Conservation (phyloP, 2,797 vertebrate species). For the Nyctalus aviator region DNA sequence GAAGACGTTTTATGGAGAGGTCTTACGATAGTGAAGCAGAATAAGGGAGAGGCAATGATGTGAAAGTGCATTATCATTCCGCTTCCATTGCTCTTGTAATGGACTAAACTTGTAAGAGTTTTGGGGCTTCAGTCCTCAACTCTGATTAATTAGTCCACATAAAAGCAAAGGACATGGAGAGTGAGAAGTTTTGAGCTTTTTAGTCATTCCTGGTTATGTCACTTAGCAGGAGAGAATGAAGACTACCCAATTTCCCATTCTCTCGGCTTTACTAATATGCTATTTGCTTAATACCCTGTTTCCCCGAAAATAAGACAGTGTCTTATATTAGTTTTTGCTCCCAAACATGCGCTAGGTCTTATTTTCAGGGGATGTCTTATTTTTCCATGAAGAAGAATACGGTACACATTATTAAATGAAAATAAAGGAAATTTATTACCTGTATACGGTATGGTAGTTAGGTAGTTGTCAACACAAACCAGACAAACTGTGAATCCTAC, state of each 20-base stretch:
- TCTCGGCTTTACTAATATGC: not conserved
- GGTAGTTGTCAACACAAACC: too few species aligned
- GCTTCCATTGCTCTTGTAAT: not conserved
- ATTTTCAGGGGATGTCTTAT: too few species aligned
- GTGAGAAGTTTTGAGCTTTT: not conserved
- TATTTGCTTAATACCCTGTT: not conserved
- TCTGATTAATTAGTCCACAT: not conserved
- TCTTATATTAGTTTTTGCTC: too few species aligned
- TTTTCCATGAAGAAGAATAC: too few species aligned
- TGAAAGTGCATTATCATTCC: not conserved
- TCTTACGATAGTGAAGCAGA: not conserved
- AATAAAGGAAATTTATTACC: too few species aligned
- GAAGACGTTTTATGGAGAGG: not conserved
- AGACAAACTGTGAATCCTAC: too few species aligned
- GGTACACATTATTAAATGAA: too few species aligned
- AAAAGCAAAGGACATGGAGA: not conserved
- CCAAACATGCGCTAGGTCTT: too few species aligned
- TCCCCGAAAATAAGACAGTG: too few species aligned
- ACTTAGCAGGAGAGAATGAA: not conserved
- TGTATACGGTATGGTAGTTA: too few species aligned
- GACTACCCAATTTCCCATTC: not conserved
- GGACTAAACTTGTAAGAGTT: not conserved
- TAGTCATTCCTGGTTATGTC: not conserved
- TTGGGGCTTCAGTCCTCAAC: not conserved
- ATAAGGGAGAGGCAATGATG: not conserved